Conservation (phyloP, 2,797 vertebrate genomes). For the Malurus splendens region DNA sequence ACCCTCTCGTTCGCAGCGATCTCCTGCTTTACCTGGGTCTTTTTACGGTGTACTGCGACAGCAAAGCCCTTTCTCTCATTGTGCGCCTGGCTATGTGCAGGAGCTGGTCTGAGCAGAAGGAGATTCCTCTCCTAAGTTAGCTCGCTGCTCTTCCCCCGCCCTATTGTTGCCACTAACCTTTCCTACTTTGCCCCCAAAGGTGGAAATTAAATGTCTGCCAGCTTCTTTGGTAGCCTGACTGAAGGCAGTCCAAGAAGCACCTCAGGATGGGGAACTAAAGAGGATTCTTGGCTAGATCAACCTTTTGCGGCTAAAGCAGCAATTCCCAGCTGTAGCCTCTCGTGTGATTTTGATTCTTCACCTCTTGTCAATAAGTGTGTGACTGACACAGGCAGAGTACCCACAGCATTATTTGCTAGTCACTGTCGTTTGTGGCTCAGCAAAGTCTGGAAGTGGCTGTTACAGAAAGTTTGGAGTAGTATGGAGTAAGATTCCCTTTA, state of each 20-base stretch:
- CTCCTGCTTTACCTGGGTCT: neutral
- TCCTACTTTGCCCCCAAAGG: neutral
- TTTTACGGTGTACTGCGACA: neutral
- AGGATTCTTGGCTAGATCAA: neutral
- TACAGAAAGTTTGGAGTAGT: fast-evolving
- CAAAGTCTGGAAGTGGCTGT: neutral
- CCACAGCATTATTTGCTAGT: neutral
- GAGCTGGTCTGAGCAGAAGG: neutral
- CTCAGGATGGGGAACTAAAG: neutral
- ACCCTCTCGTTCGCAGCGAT: neutral
- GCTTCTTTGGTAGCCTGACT: neutral
- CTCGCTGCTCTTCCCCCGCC: neutral
- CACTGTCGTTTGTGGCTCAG: neutral
- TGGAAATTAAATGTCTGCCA: neutral
- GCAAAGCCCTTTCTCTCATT: neutral
- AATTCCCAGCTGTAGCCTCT: fast-evolving
- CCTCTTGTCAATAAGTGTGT: neutral
- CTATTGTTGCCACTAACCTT: neutral
- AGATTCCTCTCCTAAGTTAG: neutral
- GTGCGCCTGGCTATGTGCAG: neutral
- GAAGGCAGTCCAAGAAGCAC: neutral
- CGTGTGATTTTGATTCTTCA: neutral
- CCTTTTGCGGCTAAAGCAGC: neutral
- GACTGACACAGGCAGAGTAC: neutral
- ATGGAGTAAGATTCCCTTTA: fast-evolving